A percentile compares a stretch with the other conserved stretches of the same genome.
Conservation (phyloP, 2,888 invertebrate genomes). For the Drosophila quinaria region DNA sequence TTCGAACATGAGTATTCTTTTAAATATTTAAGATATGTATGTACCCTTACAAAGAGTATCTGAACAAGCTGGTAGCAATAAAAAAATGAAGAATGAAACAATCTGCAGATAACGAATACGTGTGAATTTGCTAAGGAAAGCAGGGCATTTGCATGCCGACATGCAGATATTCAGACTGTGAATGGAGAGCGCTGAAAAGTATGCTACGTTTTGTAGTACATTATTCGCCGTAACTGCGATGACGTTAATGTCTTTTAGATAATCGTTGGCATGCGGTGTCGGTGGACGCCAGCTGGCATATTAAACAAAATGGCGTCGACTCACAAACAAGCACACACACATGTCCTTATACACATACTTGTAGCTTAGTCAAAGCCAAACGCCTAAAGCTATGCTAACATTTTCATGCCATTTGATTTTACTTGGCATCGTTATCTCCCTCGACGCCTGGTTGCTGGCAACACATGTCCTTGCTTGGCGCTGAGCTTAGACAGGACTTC, state of each 20-base stretch:
- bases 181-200: conserved; percentile 12
- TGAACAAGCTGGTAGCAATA: background rate
- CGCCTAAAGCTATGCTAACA: conserved; percentile 58
- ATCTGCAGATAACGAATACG: conserved; percentile 5
- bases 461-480: conserved; percentile 49
- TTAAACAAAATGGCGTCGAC: conserved; percentile 62
- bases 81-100: conserved; percentile 1
- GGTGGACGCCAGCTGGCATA: conserved; percentile 54
- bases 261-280: conserved; percentile 62
- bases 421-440: conserved; percentile 53
- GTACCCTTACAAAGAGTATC: background rate
- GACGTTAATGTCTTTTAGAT: conserved; percentile 70
- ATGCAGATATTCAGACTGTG: conserved; percentile 8
- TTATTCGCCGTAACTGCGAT: conserved; percentile 37
- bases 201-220: conserved; percentile 34
- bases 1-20: too few relatives aligned
- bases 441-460: conserved; percentile 36
- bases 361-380: conserved; percentile 45
- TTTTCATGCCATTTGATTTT: conserved; percentile 67
- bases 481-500: background rate
- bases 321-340: conserved; percentile 14
- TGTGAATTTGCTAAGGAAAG: conserved; percentile 52
- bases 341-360: background rate
- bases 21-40: too few relatives aligned
- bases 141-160: conserved; percentile 37